Percentiles rank a stretch among this genome's conserved stretches.
Conservation (phyloP, 2,888 invertebrate species). For the Slavum lentiscoides region DNA sequence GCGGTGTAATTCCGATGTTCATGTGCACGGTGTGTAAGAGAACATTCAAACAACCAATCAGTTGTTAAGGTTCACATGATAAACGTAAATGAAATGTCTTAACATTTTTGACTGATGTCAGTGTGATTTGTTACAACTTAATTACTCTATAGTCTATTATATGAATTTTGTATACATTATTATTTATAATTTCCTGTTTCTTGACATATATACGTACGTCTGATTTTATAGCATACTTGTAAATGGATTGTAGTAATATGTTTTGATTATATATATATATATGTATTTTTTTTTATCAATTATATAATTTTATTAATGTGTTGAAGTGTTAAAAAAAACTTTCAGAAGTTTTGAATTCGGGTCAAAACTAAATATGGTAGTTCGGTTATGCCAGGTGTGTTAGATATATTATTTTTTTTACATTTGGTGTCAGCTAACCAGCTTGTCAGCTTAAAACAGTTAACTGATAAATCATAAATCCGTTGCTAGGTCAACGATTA, state of each 20-base stretch:
- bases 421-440: conserved; percentile 49
- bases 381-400: conserved; percentile 16
- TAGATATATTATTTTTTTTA: conserved; percentile 6
- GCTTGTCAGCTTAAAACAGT: conserved; percentile 40
- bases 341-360: too few relatives aligned
- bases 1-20: conserved; percentile 55
- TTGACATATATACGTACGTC: too few relatives aligned
- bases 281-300: background rate
- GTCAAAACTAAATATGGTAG: background rate
- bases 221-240: background rate
- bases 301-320: background rate
- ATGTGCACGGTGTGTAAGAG: conserved; percentile 54
- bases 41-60: conserved; percentile 54
- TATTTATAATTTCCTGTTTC: background rate
- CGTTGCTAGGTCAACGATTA: background rate
- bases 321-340: background rate
- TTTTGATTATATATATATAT: background rate
- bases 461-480: conserved; percentile 20
- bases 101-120: background rate
- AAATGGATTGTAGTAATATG: background rate
- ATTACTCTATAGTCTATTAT: background rate
- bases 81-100: conserved; percentile 16
- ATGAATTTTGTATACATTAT: background rate
- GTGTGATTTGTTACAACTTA: background rate
- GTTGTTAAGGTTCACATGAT: conserved; percentile 51